These are phyloP conservation scores for Pseudopleuronectes americanus DNA, from an alignment of 2,797 vertebrate genomes.

Conservation along the genomic window DNA sequence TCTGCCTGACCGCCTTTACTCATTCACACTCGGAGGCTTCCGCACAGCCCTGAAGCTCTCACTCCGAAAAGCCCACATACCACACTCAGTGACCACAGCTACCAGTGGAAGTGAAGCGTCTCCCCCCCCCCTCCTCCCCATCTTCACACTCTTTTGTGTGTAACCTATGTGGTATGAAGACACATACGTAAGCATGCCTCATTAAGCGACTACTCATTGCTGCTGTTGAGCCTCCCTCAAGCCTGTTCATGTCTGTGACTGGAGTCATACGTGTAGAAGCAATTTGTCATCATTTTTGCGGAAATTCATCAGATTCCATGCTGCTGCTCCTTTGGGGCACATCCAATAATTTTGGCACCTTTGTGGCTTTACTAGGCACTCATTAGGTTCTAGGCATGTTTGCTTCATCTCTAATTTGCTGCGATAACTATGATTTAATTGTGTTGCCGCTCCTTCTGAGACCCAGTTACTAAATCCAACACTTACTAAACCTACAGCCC, in stretches of 20 bases:
- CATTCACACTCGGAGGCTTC: slow-evolving; percentile 73
- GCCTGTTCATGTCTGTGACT: slow-evolving; percentile 48
- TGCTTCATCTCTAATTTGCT: slow-evolving; percentile 50
- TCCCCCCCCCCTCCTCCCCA: neutral
- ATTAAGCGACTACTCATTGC: slow-evolving; percentile 16
- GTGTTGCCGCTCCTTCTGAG: slow-evolving; percentile 14
- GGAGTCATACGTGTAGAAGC: slow-evolving; percentile 54
- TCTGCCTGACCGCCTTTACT: slow-evolving; percentile 76
- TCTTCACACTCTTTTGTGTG: slow-evolving; percentile 12
- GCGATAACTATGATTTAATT: slow-evolving; percentile 27
- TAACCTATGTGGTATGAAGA: slow-evolving; percentile 29
- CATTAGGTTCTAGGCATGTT: slow-evolving; percentile 45
- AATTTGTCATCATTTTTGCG: slow-evolving; percentile 58
- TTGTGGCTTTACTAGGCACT: slow-evolving; percentile 53
- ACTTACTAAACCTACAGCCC: slow-evolving; percentile 1
- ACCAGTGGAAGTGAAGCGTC: slow-evolving; percentile 47
- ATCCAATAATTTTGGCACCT: slow-evolving; percentile 53
- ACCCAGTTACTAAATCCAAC: slow-evolving; percentile 29
- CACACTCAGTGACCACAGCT: slow-evolving; percentile 56
- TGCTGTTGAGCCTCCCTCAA: slow-evolving; percentile 40
- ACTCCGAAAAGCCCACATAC: slow-evolving; percentile 43
- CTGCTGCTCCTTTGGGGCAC: slow-evolving; percentile 30
- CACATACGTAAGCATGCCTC: slow-evolving; percentile 10
- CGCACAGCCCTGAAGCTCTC: slow-evolving; percentile 62
- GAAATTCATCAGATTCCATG: slow-evolving; percentile 49